Evolutionary conservation across 2,113 vertebrate genomes (phyloP), one percentile per base, ranked within the genome.

Genomic region (Grallaria varia): DNA sequence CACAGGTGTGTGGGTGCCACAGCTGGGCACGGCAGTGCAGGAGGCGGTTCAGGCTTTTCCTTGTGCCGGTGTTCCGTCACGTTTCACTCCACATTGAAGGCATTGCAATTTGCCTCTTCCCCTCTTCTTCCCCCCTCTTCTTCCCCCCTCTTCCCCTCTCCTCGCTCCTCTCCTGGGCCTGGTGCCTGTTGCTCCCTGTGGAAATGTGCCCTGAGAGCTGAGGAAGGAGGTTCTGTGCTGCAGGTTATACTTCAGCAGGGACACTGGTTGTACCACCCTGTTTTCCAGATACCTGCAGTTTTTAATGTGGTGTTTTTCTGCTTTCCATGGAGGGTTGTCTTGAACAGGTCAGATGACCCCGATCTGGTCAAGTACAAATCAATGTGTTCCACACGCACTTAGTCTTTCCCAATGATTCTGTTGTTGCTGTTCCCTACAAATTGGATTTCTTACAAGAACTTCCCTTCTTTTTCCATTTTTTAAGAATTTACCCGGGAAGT

Each of bases 401-500:
- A 31, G 22, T 15, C 3, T 78, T 91, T 80, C 64, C 35, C 20
- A 49, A 42, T 4, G 7, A 13, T 37, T 64, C 53, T 56, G 1
- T 33, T 64, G 45, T n/a, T 89, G 73, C 10, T 78, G 25, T 49
- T 88, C 25, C 47, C 42, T 80, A 9, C 24, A 25, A 27, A 49
- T 71, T 73, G 21, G 7, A 30, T 84, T 77, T 67, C 21, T 77
- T 63, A 22, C 8, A 24, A 30, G 58, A 60, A 4, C 53, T 39
- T 78, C 9, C 58, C 13, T 68, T 67, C 8, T 40, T 80, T 79
- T 58, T 81, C 74, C 40, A 25, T 75, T 90, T 92, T 55, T 28
- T 68, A 99, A 52, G 99, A 99, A 76, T 99, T 99, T 77, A 99
- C 99, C 3, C 98, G 99, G n/a, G 99, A 99, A 94, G 99, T 99